Conservation (phyloP, 2,888 invertebrate species). For the Ornithoptera priamus region DNA sequence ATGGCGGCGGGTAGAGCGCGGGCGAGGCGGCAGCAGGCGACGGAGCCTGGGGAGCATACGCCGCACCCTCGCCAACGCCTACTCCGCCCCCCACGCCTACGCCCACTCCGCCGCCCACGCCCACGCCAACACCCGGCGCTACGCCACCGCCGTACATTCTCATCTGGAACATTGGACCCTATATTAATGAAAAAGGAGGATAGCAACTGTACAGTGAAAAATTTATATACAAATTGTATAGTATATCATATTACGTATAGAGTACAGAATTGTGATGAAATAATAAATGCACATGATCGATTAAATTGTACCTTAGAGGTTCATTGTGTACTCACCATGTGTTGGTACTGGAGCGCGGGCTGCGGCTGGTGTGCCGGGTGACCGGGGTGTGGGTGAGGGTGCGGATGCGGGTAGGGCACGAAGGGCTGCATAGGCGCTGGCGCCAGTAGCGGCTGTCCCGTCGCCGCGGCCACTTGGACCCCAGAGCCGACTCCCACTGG, state of each 20-base stretch:
- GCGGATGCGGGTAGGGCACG: conserved; percentile 83
- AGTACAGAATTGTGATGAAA: too few species aligned
- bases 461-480: conserved; percentile 90
- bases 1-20: conserved; percentile 74
- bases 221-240: too few species aligned
- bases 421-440: conserved; percentile 88
- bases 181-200: too few species aligned
- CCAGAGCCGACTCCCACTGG: conserved; percentile 70
- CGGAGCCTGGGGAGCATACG: conserved; percentile 64
- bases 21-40: conserved; percentile 71
- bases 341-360: conserved; percentile 74
- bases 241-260: too few species aligned
- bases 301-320: too few species aligned
- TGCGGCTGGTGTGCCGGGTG: conserved; percentile 54
- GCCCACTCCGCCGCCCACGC: conserved; percentile 49
- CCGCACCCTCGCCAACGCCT: conserved; percentile 48
- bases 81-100: conserved; percentile 39
- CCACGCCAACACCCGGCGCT: conserved; percentile 45
- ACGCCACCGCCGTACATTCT: conserved; percentile 81
- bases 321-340: conserved; percentile 55
- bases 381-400: conserved; percentile 57
- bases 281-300: too few species aligned
- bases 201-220: too few species aligned
- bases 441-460: conserved; percentile 91
- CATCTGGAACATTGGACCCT: conserved; percentile 62